Conservation (phyloP, 1,140 invertebrate species). For the Helicoverpa zea region DNA sequence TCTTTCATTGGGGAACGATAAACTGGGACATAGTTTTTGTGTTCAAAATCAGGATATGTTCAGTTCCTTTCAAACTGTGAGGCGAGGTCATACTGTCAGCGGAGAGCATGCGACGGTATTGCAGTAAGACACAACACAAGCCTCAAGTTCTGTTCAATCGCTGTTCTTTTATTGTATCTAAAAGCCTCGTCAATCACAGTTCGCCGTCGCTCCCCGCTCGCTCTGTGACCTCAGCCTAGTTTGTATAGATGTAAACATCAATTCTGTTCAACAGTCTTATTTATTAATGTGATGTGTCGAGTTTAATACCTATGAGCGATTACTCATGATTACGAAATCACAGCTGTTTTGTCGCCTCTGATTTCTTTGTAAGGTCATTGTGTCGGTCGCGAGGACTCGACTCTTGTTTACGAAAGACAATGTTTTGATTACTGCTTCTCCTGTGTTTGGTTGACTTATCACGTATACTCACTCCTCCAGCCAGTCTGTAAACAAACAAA, state of each 20-base stretch:
- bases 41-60: slow-evolving; percentile 69
- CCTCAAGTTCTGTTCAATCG: slow-evolving; percentile 11
- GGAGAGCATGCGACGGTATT: slow-evolving; percentile 2
- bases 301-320: slow-evolving; percentile 58
- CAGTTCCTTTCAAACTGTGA: slow-evolving; percentile 57
- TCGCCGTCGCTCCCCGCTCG: slow-evolving; percentile 15
- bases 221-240: slow-evolving; percentile 45
- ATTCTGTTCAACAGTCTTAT: slow-evolving; percentile 84
- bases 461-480: slow-evolving; percentile 85
- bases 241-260: slow-evolving; percentile 78
- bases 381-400: slow-evolving; percentile 58
- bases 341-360: slow-evolving; percentile 68
- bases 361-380: slow-evolving; percentile 58
- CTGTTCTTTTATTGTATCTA: slow-evolving; percentile 12
- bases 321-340: slow-evolving; percentile 65
- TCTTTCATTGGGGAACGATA: slow-evolving; percentile 60
- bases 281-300: slow-evolving; percentile 73
- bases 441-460: slow-evolving; percentile 77
- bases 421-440: slow-evolving; percentile 58
- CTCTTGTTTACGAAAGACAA: slow-evolving; percentile 57
- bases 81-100: slow-evolving; percentile 16
- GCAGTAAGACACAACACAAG: neutral
- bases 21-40: slow-evolving; percentile 61
- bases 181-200: slow-evolving; percentile 28
- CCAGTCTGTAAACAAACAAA: slow-evolving; percentile 77